Evolutionary conservation across 2,113 vertebrate species (phyloP), one percentile per base, ranked within the genome.

Genomic region (Corapipo altera): DNA sequence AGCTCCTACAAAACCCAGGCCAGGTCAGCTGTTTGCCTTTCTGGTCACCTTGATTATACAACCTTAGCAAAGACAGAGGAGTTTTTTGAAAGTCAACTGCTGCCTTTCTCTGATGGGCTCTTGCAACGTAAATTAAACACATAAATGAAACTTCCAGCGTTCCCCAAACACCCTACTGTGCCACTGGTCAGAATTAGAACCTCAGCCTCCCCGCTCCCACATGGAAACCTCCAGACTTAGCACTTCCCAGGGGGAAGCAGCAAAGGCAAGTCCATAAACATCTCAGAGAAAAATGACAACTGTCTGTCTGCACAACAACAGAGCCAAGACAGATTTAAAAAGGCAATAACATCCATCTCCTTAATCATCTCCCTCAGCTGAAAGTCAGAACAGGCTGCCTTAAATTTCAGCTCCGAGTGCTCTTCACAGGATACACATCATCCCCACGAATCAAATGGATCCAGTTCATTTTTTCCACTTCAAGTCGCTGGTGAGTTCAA

Each of bases 391-490:
- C 37, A 22, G 82, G 17, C 92, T 77, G 90, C 91, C 95, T 92
- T 22, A 64, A 88, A 88, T 48, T 78, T 58, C 82, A 73, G 66
- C 71, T 55, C 77, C n/a, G 11, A 79, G 92, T 28, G 85, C 90
- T 73, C 80, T 52, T 44, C 92, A 43, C 82, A 72, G 94, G 79
- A 27, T 83, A 59, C 54, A 4, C 95, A 70, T 88, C 91, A 88
- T 80, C 75, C 69, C 79, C 37, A 11, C 2, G 41, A 70, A 92
- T 30, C 59, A 71, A 95, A 84, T 15, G 75, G 90, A 88, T 94
- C 92, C 82, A 27, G 61, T 76, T 76, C 82, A 76, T 49, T 51
- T 94, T 76, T 80, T 67, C 96, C 95, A 83, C 92, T 93, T 77
- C 6, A 80, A 80, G 82, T 69, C 1, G 3, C 82, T 80, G 62